phyloP scores from a whole-genome alignment of 2,888 invertebrate genomes.

The Zaprionus lineosus region DNA sequence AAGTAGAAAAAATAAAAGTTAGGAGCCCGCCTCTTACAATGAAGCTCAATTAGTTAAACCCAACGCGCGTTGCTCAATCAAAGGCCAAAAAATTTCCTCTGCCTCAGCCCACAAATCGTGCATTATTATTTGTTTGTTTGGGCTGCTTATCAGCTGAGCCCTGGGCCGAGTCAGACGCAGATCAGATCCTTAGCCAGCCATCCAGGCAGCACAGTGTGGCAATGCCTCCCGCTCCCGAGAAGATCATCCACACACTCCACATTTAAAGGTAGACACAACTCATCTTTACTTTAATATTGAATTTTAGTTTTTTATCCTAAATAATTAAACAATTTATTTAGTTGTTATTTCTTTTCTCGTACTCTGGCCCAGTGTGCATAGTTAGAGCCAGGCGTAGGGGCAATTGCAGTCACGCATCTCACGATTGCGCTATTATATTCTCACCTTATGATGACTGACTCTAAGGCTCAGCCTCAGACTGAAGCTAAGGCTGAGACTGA shows the following conservation, averaged over 20 bases:
- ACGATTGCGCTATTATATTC: slow-evolving; percentile 82
- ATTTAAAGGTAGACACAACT: too few species aligned
- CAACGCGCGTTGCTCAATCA: slow-evolving; percentile 67
- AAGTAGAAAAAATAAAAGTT: too few species aligned
- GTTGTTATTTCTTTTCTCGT: neutral
- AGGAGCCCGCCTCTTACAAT: slow-evolving; percentile 54
- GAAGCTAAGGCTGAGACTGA: slow-evolving; percentile 24
- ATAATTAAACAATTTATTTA: neutral
- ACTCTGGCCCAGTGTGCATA: slow-evolving; percentile 41
- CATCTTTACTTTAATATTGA: too few species aligned
- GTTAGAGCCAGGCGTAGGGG: slow-evolving; percentile 66
- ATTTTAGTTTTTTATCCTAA: neutral
- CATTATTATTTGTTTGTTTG: slow-evolving; percentile 76
- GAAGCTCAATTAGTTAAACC: slow-evolving; percentile 73
- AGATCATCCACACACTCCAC: too few species aligned
- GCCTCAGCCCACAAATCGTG: slow-evolving; percentile 63
- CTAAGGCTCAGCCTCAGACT: slow-evolving; percentile 13
- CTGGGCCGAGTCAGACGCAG: slow-evolving; percentile 35
- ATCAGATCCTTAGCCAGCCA: slow-evolving; percentile 45
- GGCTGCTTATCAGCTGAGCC: slow-evolving; percentile 68
- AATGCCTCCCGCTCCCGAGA: too few species aligned
- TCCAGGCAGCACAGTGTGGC: slow-evolving; percentile 20
- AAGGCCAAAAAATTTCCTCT: slow-evolving; percentile 30
- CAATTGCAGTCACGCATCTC: slow-evolving; percentile 82
- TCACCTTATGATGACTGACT: slow-evolving; percentile 77